Conservation (phyloP, 2,888 invertebrate species). For the Litoditis marina region DNA sequence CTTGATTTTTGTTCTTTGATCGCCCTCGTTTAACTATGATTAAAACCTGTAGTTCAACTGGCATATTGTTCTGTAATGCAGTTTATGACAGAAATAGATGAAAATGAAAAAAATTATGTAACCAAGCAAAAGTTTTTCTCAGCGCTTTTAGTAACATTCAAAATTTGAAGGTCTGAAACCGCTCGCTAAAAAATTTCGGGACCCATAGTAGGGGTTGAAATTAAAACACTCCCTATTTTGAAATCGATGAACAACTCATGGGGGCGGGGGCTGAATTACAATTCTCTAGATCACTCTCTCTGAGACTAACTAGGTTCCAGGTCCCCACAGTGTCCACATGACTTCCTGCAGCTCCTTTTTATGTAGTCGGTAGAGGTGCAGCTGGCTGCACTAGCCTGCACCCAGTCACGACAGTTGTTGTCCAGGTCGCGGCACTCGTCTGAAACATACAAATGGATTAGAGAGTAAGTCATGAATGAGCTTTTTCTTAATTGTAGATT, state of each 20-base stretch:
- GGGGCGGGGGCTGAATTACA: background rate
- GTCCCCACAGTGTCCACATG: conserved; percentile 51
- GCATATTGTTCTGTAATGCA: too few relatives aligned
- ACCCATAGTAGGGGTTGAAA: background rate
- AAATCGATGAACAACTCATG: background rate
- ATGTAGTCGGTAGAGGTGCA: conserved; percentile 56
- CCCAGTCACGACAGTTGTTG: conserved; percentile 57
- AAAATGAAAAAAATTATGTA: too few relatives aligned
- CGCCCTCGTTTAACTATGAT: too few relatives aligned
- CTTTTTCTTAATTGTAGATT: too few relatives aligned
- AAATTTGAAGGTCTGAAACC: too few relatives aligned
- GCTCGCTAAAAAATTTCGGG: background rate
- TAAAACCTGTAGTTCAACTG: too few relatives aligned
- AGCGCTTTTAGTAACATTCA: too few relatives aligned
- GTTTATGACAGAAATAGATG: too few relatives aligned
- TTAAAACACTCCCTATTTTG: background rate
- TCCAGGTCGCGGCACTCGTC: conserved; percentile 39
- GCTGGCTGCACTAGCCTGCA: conserved; percentile 40
- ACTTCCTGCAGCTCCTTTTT: conserved; percentile 41
- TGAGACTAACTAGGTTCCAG: conserved; percentile 41
- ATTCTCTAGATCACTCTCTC: background rate
- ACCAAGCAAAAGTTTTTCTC: too few relatives aligned
- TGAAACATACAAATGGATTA: conserved; percentile 2
- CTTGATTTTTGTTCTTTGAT: too few relatives aligned
- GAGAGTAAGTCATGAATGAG: too few relatives aligned